Evolutionary conservation across 2,797 vertebrate genomes (phyloP).

Genomic region (Peromyscus nudipes): DNA sequence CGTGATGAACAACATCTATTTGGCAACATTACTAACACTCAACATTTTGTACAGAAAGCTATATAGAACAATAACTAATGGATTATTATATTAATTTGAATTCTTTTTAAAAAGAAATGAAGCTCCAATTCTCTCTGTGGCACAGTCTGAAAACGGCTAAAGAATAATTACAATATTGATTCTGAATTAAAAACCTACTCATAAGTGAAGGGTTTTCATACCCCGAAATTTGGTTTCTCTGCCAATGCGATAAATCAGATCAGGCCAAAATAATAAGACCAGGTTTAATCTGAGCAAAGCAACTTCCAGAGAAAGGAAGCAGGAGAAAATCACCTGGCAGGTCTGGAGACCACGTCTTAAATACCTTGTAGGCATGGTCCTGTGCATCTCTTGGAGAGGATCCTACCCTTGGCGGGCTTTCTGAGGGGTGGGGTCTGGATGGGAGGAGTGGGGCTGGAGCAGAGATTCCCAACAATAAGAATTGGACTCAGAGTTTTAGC

Average conservation of each 20-base stretch:
- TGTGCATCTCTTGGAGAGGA: no score
- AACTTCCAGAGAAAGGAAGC: no score
- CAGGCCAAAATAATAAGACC: no score
- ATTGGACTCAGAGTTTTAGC: background rate
- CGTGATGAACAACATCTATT: background rate
- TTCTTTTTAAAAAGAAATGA: background rate
- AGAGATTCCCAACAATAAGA: background rate
- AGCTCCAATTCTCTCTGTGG: background rate
- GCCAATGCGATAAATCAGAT: no score
- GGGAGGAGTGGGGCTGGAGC: no score
- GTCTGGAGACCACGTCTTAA: no score
- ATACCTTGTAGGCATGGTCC: no score
- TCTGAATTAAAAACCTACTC: constrained; percentile 39
- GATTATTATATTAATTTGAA: background rate
- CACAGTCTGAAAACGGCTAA: background rate
- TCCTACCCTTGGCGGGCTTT: no score
- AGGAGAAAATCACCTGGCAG: no score
- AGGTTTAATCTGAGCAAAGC: no score
- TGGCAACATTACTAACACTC: background rate
- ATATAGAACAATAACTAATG: background rate
- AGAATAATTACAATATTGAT: background rate
- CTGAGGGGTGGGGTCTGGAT: no score
- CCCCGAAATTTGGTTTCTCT: no score
- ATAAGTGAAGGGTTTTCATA: background rate
- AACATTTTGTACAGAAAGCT: background rate